These are phyloP conservation scores for Synanthedon formicaeformis DNA, from an alignment of 2,888 invertebrate genomes.

Conservation along the genomic window DNA sequence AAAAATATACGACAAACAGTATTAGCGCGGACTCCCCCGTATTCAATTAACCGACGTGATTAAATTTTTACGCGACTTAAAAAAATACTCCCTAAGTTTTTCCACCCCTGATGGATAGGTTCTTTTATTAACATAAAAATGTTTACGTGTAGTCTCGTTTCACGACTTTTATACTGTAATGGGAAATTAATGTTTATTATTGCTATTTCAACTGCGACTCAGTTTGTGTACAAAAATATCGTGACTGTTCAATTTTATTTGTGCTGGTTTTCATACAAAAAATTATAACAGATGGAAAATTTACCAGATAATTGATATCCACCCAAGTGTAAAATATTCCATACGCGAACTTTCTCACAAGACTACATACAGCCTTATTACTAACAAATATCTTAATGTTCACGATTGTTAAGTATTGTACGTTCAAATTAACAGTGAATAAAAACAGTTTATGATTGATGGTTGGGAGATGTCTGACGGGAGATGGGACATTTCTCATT, in stretches of 20 bases:
- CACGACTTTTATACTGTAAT: constrained; percentile 40
- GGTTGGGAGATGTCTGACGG: no score
- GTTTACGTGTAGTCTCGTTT: constrained; percentile 24
- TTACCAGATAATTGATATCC: no score
- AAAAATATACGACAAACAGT: constrained; percentile 25
- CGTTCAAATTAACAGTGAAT: no score
- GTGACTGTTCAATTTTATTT: not conserved
- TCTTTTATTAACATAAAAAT: constrained; percentile 30
- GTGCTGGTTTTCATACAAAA: not conserved
- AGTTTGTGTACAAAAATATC: not conserved
- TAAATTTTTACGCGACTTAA: constrained; percentile 45
- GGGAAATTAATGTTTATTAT: constrained; percentile 39
- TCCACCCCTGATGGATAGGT: constrained; percentile 7
- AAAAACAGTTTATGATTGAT: no score
- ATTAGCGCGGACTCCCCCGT: constrained; percentile 13
- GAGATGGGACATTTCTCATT: no score
- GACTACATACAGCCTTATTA: no score
- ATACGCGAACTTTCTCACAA: no score
- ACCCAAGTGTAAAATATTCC: no score
- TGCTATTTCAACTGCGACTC: constrained; percentile 23
- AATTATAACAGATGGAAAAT: no score
- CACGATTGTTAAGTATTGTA: no score
- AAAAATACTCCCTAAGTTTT: constrained; percentile 26
- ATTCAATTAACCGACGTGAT: constrained; percentile 39
- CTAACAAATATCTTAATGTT: no score